Percentiles rank a stretch among this genome's conserved stretches.
These are phyloP conservation scores for Babylonia areolata DNA, from an alignment of 1,140 invertebrate species.

Conservation along the genomic window DNA sequence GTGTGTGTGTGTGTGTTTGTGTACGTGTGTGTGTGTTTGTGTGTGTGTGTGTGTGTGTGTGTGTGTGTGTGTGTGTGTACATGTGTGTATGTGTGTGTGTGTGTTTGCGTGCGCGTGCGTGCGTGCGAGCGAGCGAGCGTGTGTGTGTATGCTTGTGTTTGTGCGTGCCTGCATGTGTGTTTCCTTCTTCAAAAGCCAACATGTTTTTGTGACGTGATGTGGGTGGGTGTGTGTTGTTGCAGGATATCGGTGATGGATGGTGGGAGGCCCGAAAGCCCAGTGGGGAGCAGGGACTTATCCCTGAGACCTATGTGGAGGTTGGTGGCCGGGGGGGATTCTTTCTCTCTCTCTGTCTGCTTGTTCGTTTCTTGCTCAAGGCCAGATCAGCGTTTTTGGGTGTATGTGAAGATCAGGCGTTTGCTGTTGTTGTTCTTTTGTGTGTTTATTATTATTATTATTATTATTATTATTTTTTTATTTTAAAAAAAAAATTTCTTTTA, in stretches of 20 bases:
- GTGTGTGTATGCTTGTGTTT: too few species aligned
- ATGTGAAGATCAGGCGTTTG: too few species aligned
- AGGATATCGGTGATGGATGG: slow-evolving; percentile 96
- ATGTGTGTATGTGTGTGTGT: background rate
- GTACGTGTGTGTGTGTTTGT: background rate
- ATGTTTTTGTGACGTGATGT: too few species aligned
- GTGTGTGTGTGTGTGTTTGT: too few species aligned
- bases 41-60: background rate
- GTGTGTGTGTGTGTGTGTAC: background rate
- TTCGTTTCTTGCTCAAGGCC: slow-evolving; percentile 1
- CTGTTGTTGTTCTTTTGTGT: too few species aligned
- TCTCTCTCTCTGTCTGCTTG: too few species aligned
- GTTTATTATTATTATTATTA: background rate
- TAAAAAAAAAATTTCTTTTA: too few species aligned
- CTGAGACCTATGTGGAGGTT: slow-evolving; percentile 91
- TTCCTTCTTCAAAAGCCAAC: too few species aligned
- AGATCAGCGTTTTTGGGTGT: background rate
- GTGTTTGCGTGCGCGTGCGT: background rate
- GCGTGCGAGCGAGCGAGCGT: too few species aligned
- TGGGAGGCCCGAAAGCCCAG: slow-evolving; percentile 91
- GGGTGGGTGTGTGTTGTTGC: slow-evolving; percentile 67
- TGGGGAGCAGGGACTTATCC: slow-evolving; percentile 91
- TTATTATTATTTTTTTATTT: background rate
- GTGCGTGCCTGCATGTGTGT: too few species aligned
- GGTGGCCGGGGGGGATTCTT: slow-evolving; percentile 1